Evolutionary conservation across 2,888 invertebrate genomes (phyloP), one percentile per base, ranked within the genome.

Genomic region (Scaptomyza cyrtandrae): DNA sequence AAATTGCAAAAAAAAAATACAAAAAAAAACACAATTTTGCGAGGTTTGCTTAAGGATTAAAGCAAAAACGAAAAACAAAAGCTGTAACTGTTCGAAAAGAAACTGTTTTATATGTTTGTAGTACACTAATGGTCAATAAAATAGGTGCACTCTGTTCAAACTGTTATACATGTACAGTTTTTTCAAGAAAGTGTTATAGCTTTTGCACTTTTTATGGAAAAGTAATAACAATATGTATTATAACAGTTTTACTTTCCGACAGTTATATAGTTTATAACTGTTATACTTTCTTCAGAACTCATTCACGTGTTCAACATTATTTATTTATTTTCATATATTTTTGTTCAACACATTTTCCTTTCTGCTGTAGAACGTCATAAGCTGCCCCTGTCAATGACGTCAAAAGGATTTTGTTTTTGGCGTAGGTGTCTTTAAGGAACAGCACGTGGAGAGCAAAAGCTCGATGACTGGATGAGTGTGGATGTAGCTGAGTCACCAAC

Each of bases 361-460:
- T 2, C 19, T 24, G 37, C 54, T 6, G 49, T 5, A 9, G 6
- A 67, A 58, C 31, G 29, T 16, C 46, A 48, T 19, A 59, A 62
- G 27, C 70, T 24, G 46, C 66, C 61, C 48, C 14, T 2, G 29
- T 10, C 37, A 84, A 71, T 81, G 87, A 81, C 81, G 81, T 81
- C 81, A 81, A 84, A 80, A 68, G 87, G 81, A 84, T 81, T 86
- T 74, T 53, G 3, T 5, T 16, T 49, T 16, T 61, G 55, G 78
- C 78, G 80, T 81, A 84, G 81, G 85, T 86, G 74, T 75, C 39
- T 53, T 24, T n/a, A 43, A 49, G 48, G 68, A 46, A 49, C 43
- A 62, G 64, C 84, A 68, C 84, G 86, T 86, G 86, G 73, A 67
- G 52, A 16, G 9, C 16, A 41, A 53, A 53, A 48, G 63, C 48